Evolutionary conservation across 2,888 invertebrate genomes (phyloP).

Genomic region (Arctia plantaginis): DNA sequence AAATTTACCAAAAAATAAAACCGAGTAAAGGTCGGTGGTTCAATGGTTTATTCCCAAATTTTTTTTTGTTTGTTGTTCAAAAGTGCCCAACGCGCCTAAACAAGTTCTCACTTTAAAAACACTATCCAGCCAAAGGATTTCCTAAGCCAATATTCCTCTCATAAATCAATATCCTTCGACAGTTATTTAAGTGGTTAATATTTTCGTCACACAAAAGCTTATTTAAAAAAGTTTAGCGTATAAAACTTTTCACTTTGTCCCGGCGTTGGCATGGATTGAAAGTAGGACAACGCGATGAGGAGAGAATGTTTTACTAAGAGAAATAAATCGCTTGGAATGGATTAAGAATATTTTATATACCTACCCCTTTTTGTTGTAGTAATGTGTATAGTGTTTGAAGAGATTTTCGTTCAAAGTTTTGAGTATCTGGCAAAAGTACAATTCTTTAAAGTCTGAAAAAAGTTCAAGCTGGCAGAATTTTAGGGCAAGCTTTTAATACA

Average conservation of each 20-base stretch:
- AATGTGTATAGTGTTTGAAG: not conserved
- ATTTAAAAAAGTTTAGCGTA: constrained; percentile 40
- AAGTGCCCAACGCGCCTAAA: too few relatives aligned
- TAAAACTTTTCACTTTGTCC: constrained; percentile 37
- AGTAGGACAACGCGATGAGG: not conserved
- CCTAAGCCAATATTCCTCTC: not conserved
- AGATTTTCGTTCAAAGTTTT: not conserved
- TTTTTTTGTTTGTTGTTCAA: too few relatives aligned
- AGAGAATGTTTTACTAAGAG: constrained; percentile 2
- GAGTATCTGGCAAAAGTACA: not conserved
- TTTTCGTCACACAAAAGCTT: constrained; percentile 31
- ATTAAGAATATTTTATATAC: constrained; percentile 1
- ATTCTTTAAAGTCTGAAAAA: not conserved
- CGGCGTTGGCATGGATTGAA: constrained; percentile 4
- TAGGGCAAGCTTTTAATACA: too few relatives aligned
- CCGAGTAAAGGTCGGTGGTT: too few relatives aligned
- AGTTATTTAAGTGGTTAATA: constrained; percentile 26
- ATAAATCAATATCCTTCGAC: not conserved
- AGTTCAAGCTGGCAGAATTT: too few relatives aligned
- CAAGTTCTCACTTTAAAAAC: too few relatives aligned
- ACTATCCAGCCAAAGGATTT: not conserved
- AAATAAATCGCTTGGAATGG: constrained; percentile 8
- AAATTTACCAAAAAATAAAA: too few relatives aligned
- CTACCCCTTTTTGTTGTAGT: not conserved
- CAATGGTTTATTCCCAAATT: too few relatives aligned